Evolutionary conservation across 2,797 vertebrate genomes (phyloP), one percentile per base, ranked within the genome.

Genomic region (Tokudaia tokunoshimensis): DNA sequence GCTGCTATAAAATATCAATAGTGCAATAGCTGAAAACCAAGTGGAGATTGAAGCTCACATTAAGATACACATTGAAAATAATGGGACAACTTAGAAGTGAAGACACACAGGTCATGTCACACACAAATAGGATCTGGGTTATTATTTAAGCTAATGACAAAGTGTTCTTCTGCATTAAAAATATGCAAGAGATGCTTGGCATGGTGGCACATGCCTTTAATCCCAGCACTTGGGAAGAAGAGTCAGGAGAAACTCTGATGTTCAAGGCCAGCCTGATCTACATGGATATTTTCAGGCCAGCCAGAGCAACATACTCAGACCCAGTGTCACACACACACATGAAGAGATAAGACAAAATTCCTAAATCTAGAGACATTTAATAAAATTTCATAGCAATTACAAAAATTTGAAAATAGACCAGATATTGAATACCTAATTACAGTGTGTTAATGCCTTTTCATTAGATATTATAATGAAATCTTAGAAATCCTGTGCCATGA

Each of bases 401-500:
- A 91, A 31, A 83, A 55, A 84, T 94, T 85, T 94, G 79, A 84
- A 41, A 78, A 55, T 75, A 17, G 15, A 59, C 5, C 70, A 6
- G 6, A 78, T 24, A 85, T 20, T 87, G 22, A 61, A 44, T 65
- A 90, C 26, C 15, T 47, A 70, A 81, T 90, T 65, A 41, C 37
- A 26, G 34, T 91, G 63, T 81, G 29, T 61, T 81, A 37, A 31
- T 61, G 24, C 10, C 31, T 10, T 74, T 37, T 44, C 31, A 11
- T 76, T 91, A 59, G 44, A 47, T 63, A 15, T 89, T 9, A 50
- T 82, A 44, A 55, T 84, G 13, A 0, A 67, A 34, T 61, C 59
- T 92, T 91, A 61, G 34, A 15, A 94, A 44, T 92, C 92, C 57
- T 85, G 82, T 86, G 4, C 57, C 78, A 83, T 92, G 37, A 83